phyloP scores from a whole-genome alignment of 30 jellyfish, hydroid and myxozoan species.

The Turritopsis dohrnii region DNA sequence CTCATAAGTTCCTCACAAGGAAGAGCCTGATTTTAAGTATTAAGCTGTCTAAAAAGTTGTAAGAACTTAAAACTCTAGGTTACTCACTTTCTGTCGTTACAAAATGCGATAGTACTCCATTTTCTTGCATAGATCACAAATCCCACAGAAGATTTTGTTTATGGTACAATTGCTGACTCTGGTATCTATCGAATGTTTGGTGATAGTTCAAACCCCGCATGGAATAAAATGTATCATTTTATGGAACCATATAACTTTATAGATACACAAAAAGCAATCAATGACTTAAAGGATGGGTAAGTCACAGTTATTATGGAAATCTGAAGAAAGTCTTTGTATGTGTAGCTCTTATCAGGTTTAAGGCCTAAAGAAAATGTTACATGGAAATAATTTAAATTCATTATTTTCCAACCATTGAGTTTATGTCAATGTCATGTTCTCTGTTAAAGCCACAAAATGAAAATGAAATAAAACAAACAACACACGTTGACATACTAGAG shows the following conservation, averaged over 20 bases:
- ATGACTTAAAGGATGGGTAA: neutral
- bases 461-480: too few relatives aligned
- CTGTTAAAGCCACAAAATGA: too few relatives aligned
- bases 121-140: constrained; percentile 29
- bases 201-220: constrained; percentile 22
- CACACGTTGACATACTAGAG: too few relatives aligned
- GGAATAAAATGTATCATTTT: constrained; percentile 31
- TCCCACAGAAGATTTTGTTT: constrained; percentile 39
- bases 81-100: neutral
- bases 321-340: too few relatives aligned
- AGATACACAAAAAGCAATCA: neutral
- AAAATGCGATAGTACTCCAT: neutral
- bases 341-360: too few relatives aligned
- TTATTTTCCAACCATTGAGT: too few relatives aligned
- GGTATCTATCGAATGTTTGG: constrained; percentile 37
- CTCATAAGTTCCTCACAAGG: too few relatives aligned
- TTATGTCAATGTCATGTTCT: too few relatives aligned
- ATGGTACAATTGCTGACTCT: constrained; percentile 40
- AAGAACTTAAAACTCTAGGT: too few relatives aligned
- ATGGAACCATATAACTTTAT: constrained; percentile 43
- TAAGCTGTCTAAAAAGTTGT: neutral
- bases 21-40: too few relatives aligned
- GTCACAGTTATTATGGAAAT: neutral
- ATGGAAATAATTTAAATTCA: too few relatives aligned
- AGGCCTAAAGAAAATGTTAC: too few relatives aligned